These are phyloP conservation scores for Lutraria rhynchaena DNA, from an alignment of 1,140 invertebrate species.

Conservation along the genomic window DNA sequence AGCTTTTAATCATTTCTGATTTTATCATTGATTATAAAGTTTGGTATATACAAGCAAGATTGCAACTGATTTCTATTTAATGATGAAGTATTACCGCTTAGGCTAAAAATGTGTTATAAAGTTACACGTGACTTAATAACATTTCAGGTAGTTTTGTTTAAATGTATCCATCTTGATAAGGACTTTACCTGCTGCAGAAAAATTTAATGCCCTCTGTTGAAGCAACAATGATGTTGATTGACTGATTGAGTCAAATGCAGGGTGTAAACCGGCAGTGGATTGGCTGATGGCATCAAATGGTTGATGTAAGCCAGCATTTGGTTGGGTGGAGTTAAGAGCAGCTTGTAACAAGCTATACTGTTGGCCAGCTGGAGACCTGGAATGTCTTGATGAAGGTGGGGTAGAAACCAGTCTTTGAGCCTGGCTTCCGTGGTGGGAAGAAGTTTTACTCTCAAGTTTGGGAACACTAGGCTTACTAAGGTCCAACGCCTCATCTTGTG, in stretches of 20 bases:
- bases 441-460: slow-evolving; percentile 5
- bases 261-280: slow-evolving; percentile 31
- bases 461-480: slow-evolving; percentile 30
- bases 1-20: too few relatives aligned
- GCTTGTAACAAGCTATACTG: slow-evolving; percentile 55
- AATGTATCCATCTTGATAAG: too few relatives aligned
- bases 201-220: slow-evolving; percentile 8
- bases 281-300: slow-evolving; percentile 6
- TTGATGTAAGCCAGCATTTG: slow-evolving; percentile 41
- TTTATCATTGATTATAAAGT: too few relatives aligned
- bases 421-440: slow-evolving; percentile 18
- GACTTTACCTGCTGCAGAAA: slow-evolving; percentile 28
- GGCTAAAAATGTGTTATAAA: too few relatives aligned
- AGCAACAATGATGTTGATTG: slow-evolving; percentile 20
- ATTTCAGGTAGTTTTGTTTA: too few relatives aligned
- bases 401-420: slow-evolving; percentile 6
- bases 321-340: slow-evolving; percentile 56
- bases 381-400: slow-evolving; percentile 9
- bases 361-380: slow-evolving; percentile 23
- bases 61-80: too few relatives aligned
- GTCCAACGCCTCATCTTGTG: slow-evolving; percentile 42
- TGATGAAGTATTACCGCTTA: too few relatives aligned
- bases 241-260: slow-evolving; percentile 2
- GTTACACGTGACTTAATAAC: too few relatives aligned
- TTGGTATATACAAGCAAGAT: too few relatives aligned